Evolutionary conservation across 2,113 vertebrate species (phyloP).

Genomic region (Aldabrachelys gigantea): DNA sequence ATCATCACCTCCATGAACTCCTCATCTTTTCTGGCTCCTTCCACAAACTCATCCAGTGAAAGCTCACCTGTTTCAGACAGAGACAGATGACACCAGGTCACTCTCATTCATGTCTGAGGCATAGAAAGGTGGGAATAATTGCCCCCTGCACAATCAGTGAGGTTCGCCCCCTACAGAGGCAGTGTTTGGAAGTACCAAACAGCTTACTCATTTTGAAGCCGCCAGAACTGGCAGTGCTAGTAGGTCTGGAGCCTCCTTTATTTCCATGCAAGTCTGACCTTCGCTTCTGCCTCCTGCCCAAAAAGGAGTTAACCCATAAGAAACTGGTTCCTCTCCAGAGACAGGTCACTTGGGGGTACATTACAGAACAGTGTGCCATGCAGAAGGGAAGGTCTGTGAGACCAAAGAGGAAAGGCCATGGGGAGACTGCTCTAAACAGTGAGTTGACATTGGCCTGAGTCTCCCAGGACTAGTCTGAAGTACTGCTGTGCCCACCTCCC

Average conservation of each 20-base stretch:
- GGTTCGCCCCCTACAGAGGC: rapidly evolving
- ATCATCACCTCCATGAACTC: conserved; percentile 94
- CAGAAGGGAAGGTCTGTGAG: neutral
- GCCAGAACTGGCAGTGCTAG: neutral
- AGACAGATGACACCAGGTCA: neutral
- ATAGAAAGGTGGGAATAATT: neutral
- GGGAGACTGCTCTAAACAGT: neutral
- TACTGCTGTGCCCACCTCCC: neutral
- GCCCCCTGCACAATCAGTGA: neutral
- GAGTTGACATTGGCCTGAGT: neutral
- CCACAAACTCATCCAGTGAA: conserved; percentile 91
- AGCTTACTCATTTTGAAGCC: neutral
- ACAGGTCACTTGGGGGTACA: neutral
- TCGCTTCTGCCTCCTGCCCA: neutral
- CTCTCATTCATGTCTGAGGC: neutral
- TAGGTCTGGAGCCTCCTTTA: neutral
- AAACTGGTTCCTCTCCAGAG: neutral
- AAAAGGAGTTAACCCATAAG: neutral
- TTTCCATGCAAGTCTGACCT: neutral
- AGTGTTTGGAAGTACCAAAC: neutral
- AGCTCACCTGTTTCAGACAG: conserved; percentile 84
- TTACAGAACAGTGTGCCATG: neutral
- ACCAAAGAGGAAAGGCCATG: neutral
- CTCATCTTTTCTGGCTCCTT: conserved; percentile 85
- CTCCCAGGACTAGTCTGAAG: neutral